Evolutionary conservation across 2,797 vertebrate genomes (phyloP).

Genomic region (Lepidocolaptes lacrymiger): DNA sequence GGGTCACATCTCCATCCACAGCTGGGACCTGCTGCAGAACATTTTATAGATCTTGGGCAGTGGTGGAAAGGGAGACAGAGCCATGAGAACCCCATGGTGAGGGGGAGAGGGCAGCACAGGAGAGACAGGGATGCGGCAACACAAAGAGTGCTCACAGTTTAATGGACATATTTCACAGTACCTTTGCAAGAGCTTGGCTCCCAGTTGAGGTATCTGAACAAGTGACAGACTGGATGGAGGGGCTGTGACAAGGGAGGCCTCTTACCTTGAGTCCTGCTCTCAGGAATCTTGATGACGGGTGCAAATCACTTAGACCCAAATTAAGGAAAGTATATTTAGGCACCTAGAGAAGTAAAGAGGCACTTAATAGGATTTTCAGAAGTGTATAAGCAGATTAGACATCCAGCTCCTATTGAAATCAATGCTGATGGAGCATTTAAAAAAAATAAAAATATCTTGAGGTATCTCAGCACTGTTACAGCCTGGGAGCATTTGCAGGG

Average conservation of each 20-base stretch:
- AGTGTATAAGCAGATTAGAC: conserved; percentile 59
- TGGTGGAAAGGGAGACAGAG: background rate
- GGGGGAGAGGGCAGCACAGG: background rate
- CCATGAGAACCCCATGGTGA: rapidly evolving
- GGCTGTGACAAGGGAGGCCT: conserved; percentile 19
- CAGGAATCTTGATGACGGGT: conserved; percentile 42
- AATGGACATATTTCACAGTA: background rate
- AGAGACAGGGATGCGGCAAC: background rate
- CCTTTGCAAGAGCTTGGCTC: background rate
- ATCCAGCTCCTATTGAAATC: conserved; percentile 42
- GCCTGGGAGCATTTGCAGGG: background rate
- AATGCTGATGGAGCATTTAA: background rate
- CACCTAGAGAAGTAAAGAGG: conserved; percentile 60
- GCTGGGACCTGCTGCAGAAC: background rate
- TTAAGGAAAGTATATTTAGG: conserved; percentile 66
- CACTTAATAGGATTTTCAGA: conserved; percentile 68
- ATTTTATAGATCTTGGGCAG: background rate
- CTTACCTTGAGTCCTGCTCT: background rate
- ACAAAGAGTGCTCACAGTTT: background rate
- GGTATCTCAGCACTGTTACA: background rate
- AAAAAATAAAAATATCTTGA: background rate
- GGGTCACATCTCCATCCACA: background rate
- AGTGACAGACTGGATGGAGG: conserved; percentile 42
- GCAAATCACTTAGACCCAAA: conserved; percentile 45
- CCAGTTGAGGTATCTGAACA: background rate